These are phyloP conservation scores for Hylaeus anthracinus DNA, from an alignment of 1,140 invertebrate species.

Conservation along the genomic window DNA sequence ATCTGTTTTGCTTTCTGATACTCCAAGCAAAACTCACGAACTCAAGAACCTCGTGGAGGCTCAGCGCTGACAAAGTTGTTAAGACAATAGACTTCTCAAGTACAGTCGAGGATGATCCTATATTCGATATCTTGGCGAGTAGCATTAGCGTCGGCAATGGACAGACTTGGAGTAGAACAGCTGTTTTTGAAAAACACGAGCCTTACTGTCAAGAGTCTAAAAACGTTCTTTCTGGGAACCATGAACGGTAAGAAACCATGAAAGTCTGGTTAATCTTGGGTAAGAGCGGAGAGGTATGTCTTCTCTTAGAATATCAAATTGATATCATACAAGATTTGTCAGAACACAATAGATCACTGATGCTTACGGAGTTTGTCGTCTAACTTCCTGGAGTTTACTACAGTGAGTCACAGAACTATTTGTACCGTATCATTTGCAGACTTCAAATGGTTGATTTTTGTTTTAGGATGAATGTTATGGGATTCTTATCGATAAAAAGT, in stretches of 20 bases:
- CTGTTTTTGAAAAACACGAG: slow-evolving; percentile 67
- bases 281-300: slow-evolving; percentile 27
- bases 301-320: slow-evolving; percentile 13
- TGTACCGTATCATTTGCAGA: too few species aligned
- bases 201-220: slow-evolving; percentile 76
- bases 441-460: too few species aligned
- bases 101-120: slow-evolving; percentile 71
- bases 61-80: slow-evolving; percentile 76
- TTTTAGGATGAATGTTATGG: too few species aligned
- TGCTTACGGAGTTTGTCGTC: background rate
- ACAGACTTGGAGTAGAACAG: slow-evolving; percentile 75
- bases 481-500: too few species aligned
- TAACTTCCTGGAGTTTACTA: background rate
- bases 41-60: slow-evolving; percentile 76
- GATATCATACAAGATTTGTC: background rate
- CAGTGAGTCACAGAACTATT: too few species aligned
- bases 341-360: background rate
- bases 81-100: slow-evolving; percentile 69
- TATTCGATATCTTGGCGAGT: slow-evolving; percentile 75
- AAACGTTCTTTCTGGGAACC: slow-evolving; percentile 64
- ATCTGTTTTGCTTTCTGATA: slow-evolving; percentile 74
- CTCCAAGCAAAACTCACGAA: slow-evolving; percentile 76
- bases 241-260: slow-evolving; percentile 69
- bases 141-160: slow-evolving; percentile 68
- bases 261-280: slow-evolving; percentile 22